A percentile compares a stretch with the other conserved stretches of the same genome.
Conservation (phyloP, 2,797 vertebrate species). For the Phrynocephalus guinanensis region DNA sequence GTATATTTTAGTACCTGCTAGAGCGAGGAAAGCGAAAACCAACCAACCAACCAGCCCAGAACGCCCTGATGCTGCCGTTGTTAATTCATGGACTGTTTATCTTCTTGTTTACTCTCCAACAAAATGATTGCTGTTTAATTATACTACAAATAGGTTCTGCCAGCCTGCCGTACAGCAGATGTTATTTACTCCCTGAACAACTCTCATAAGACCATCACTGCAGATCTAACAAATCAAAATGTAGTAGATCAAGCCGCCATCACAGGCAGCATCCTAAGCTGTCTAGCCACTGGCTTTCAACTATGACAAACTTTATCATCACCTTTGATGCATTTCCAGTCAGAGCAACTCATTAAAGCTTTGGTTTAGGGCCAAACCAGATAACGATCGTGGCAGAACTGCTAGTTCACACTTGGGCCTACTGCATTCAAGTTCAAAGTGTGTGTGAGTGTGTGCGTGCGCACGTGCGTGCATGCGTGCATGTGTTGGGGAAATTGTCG, state of each 20-base stretch:
- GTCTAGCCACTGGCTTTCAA: constrained; percentile 38
- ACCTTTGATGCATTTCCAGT: background rate
- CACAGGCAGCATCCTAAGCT: constrained; percentile 16
- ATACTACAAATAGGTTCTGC: constrained; percentile 68
- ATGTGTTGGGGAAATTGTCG: background rate
- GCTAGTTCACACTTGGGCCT: background rate
- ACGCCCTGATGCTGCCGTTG: constrained; percentile 33
- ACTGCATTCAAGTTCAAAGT: background rate
- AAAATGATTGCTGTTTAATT: constrained; percentile 71
- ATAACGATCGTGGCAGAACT: background rate
- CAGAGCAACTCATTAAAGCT: background rate
- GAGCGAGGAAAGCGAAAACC: constrained; percentile 9
- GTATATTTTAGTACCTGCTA: constrained; percentile 31
- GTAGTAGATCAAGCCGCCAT: constrained; percentile 9
- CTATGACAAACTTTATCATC: background rate
- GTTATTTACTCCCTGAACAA: constrained; percentile 64
- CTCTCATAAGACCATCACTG: constrained; percentile 60
- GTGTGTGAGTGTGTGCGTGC: background rate
- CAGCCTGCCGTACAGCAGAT: constrained; percentile 61
- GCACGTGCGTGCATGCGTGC: background rate
- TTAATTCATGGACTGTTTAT: constrained; percentile 62
- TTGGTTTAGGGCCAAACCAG: background rate
- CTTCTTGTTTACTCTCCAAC: constrained; percentile 66
- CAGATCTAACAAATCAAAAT: constrained; percentile 62
- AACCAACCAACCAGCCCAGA: background rate